Percentiles rank a stretch among this genome's conserved stretches.
These are phyloP conservation scores for Dasyornis broadbenti DNA, from an alignment of 2,113 vertebrate genomes.

Conservation along the genomic window DNA sequence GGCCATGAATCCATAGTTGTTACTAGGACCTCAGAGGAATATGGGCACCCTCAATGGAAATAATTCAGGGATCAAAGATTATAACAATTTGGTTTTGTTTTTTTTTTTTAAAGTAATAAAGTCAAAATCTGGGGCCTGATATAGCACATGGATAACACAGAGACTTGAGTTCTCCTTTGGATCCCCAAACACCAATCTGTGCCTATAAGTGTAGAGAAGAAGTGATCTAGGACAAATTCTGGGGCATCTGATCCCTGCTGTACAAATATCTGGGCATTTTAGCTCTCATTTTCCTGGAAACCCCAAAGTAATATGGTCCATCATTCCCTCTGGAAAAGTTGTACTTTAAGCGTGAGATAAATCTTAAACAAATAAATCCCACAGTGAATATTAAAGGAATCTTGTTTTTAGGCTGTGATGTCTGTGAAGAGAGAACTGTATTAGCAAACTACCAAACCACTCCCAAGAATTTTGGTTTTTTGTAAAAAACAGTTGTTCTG, in stretches of 20 bases:
- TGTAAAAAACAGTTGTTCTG: neutral
- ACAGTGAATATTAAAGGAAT: neutral
- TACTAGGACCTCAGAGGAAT: neutral
- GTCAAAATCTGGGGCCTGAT: neutral
- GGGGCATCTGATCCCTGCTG: neutral
- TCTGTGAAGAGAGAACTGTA: neutral
- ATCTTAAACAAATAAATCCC: neutral
- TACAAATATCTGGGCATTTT: neutral
- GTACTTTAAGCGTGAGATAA: neutral
- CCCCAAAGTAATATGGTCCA: fast-evolving
- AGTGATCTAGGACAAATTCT: neutral
- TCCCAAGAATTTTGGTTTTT: neutral
- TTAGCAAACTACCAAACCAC: neutral
- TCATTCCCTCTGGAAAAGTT: neutral
- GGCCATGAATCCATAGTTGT: neutral
- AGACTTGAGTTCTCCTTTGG: neutral
- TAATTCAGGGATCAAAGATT: neutral
- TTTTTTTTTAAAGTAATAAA: neutral
- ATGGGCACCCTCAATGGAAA: neutral
- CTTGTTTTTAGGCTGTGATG: neutral
- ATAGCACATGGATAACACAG: neutral
- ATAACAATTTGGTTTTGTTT: fast-evolving
- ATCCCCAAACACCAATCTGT: neutral
- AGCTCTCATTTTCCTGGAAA: neutral
- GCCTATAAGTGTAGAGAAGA: neutral